phyloP scores from a whole-genome alignment of 2,113 vertebrate genomes.

The Scopus umbretta region DNA sequence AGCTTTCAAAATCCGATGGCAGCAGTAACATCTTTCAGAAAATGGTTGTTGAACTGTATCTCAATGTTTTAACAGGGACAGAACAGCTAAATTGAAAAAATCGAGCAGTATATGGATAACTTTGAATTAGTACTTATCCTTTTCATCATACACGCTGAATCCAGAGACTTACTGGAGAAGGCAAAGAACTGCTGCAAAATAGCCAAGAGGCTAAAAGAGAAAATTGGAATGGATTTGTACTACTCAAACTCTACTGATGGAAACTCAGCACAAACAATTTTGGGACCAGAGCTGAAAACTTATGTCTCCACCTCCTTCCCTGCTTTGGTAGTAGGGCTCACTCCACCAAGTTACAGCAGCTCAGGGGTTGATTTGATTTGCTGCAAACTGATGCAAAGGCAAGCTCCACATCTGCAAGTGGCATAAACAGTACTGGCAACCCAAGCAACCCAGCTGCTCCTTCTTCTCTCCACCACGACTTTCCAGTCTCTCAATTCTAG shows the following conservation, averaged over 20 bases:
- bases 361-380: background rate
- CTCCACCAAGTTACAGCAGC: background rate
- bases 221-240: background rate
- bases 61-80: background rate
- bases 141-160: fast-evolving
- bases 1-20: background rate
- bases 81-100: background rate
- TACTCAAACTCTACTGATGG: background rate
- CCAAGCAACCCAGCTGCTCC: background rate
- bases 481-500: background rate
- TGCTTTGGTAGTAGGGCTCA: background rate
- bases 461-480: background rate
- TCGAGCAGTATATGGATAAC: background rate
- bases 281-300: background rate
- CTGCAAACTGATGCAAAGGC: background rate
- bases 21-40: background rate
- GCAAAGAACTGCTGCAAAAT: background rate
- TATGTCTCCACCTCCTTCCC: background rate
- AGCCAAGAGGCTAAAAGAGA: background rate
- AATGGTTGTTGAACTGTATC: background rate
- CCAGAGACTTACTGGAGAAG: background rate
- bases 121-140: background rate
- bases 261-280: background rate
- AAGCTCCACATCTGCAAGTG: fast-evolving
- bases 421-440: background rate